Base-by-base conservation (phyloP, 1,140 invertebrate genomes). In the Sycophaga agraensis region DNA sequence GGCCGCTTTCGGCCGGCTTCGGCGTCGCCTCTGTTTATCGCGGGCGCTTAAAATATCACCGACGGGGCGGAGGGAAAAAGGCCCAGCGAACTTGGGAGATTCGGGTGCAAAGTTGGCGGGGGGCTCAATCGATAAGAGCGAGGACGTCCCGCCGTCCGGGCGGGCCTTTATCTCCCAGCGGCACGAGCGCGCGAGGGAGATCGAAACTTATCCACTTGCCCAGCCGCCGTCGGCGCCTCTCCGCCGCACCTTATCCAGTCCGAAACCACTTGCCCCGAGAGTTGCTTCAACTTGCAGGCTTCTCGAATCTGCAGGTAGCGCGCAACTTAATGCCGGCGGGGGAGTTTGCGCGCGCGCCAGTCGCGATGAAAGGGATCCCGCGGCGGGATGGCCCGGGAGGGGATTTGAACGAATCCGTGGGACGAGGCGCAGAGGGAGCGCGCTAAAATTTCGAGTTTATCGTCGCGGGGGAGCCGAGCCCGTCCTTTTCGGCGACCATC, bases 181-280 rank as follows among this genome's bases (percentile, higher is more conserved):
- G 12, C 16, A 22, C 16, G 19, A 17, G 42, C 28, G 31, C 8
- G 48, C 9, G 69, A 64, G 58, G 74, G 75, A 76, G 74, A 78
- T 79, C 76, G 73, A 77, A 78, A 79, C 77, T 75, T 76, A 75
- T 74, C 73, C 73, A 76, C 73, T 79, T 78, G 71, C 72, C 72
- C 73, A 77, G 79, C 77, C 77, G 71, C 72, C 75, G 73, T 70
- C 68, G 68, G 71, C 74, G 64, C 67, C 68, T 65, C 64, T 59
- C 35, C 37, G 54, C 66, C 69, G n/a, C 67, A 66, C 73, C 72
- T 76, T 80, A 78, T 78, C 71, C 75, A 72, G 64, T n/a, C 75
- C 70, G 68, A 66, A 68, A 70, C 62, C 75, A 77, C 73, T 76
- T 73, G 68, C 70, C 66, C 64, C 53, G 66, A 71, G 49, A 60